Conservation (phyloP, 1,140 invertebrate species). For the Drosophila burlai region DNA sequence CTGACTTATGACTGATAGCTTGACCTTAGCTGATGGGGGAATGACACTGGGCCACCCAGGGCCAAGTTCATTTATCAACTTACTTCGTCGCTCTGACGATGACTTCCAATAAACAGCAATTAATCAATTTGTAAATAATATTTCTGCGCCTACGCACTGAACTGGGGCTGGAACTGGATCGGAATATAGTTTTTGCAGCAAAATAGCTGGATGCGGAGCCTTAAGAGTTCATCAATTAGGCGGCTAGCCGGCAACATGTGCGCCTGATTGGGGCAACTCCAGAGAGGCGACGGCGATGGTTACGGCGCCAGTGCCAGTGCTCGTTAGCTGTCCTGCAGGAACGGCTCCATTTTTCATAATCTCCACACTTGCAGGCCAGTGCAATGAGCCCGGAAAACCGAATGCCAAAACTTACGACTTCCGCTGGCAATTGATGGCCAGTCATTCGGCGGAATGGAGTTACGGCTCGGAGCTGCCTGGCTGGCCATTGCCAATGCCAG, state of each 20-base stretch:
- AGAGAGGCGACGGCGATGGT: conserved; percentile 3
- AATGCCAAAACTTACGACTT: conserved; percentile 79
- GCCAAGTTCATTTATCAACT: conserved; percentile 63
- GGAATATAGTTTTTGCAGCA: conserved; percentile 23
- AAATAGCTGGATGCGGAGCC: conserved; percentile 7
- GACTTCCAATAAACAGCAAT: conserved; percentile 69
- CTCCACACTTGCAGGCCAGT: conserved; percentile 54
- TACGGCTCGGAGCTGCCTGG: neutral
- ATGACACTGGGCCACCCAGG: conserved; percentile 28
- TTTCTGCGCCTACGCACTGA: conserved; percentile 61
- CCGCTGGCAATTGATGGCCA: conserved; percentile 65
- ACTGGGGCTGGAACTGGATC: conserved; percentile 12
- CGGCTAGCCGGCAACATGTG: conserved; percentile 65
- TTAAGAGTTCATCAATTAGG: conserved; percentile 68
- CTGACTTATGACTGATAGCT: conserved; percentile 57
- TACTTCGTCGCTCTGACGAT: conserved; percentile 32
- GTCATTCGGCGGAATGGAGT: conserved; percentile 7
- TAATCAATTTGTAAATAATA: conserved; percentile 73
- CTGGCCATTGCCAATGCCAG: conserved; percentile 72
- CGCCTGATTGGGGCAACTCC: conserved; percentile 53
- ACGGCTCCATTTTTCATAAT: conserved; percentile 76
- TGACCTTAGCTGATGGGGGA: conserved; percentile 43
- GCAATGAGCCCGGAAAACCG: conserved; percentile 58
- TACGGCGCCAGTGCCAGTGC: conserved; percentile 36
- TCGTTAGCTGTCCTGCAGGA: conserved; percentile 52